A percentile compares a stretch with the other conserved stretches of the same genome.
Conservation (phyloP, 2,797 vertebrate genomes). For the Selene dorsalis region DNA sequence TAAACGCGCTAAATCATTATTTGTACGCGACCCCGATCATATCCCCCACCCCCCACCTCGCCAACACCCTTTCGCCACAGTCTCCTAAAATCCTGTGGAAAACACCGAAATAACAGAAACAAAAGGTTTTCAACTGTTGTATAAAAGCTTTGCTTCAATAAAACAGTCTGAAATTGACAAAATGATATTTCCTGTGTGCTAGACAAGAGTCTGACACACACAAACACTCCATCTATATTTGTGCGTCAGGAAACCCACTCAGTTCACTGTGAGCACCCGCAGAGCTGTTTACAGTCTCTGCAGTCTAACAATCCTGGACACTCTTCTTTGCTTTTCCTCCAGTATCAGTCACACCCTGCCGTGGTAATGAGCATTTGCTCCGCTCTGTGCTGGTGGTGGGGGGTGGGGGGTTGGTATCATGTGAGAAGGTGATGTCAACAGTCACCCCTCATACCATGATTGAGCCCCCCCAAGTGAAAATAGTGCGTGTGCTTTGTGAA, state of each 20-base stretch:
- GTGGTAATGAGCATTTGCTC: constrained; percentile 14
- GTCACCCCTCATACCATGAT: constrained; percentile 37
- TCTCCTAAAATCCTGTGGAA: too few species aligned
- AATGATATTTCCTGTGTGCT: too few species aligned
- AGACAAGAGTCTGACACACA: not conserved
- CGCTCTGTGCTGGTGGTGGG: not conserved
- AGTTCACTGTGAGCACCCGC: not conserved
- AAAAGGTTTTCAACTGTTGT: too few species aligned
- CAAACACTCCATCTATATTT: not conserved
- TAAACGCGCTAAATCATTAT: too few species aligned
- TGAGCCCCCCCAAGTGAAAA: constrained; percentile 38
- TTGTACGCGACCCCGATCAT: too few species aligned
- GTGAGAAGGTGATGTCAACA: constrained; percentile 52
- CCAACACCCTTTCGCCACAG: too few species aligned
- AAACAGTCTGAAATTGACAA: too few species aligned
- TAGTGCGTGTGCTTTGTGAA: constrained; percentile 35
- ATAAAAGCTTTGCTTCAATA: too few species aligned
- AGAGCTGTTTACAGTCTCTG: not conserved
- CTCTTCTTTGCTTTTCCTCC: constrained; percentile 13
- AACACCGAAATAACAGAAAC: too few species aligned
- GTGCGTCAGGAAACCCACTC: too few species aligned
- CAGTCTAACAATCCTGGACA: too few species aligned
- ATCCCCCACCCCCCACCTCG: too few species aligned
- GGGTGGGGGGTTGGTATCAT: not conserved
- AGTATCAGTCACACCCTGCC: constrained; percentile 1